Base-by-base conservation (phyloP, 2,113 vertebrate species). In the Rana temporaria region DNA sequence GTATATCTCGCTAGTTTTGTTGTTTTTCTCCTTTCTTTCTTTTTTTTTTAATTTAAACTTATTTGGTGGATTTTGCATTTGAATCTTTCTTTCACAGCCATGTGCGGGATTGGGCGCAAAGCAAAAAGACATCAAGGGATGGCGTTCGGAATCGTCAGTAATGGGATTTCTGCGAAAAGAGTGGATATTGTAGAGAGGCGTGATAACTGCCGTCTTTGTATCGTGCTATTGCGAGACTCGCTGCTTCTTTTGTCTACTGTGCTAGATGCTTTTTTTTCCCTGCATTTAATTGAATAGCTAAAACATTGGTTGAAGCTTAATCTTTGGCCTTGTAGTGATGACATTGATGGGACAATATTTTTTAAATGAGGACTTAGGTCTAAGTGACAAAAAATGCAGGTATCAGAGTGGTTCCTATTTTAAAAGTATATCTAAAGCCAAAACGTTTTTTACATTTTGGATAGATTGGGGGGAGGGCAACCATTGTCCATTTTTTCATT, bases 11-110 rank as follows among this genome's bases (percentile, higher is more conserved):
- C 34, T 32, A 52, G 78, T 80, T 71, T 70, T 69, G 78, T 80
- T 80, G 55, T 80, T 71, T 65, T 78, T 60, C n/a, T n/a, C n/a
- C n/a, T 30, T 30, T 30, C 26, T 30, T 30, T 30, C 26, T 30
- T 72, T 34, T 59, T 57, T 14, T 6, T 26, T 75, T 75, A 42
- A 60, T 75, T 67, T 71, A 55, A 55, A 71, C 26, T 55, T 68
- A 78, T 79, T 71, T 59, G n/a, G 67, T 56, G 67, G 26, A 26
- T 70, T 69, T 80, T 80, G 18, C 53, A 17, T 80, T 70, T 80
- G 14, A 62, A 80, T 80, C 16, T 71, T 80, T 71, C 30, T 24
- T 22, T 62, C 59, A 22, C 16, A 57, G 63, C 18, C 52, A 26
- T 26, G 3, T 6, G 20, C 19, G 56, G 26, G 60, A 71, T 70